Conservation (phyloP, 2,797 vertebrate species). For the Lindbergichthys nudifrons region DNA sequence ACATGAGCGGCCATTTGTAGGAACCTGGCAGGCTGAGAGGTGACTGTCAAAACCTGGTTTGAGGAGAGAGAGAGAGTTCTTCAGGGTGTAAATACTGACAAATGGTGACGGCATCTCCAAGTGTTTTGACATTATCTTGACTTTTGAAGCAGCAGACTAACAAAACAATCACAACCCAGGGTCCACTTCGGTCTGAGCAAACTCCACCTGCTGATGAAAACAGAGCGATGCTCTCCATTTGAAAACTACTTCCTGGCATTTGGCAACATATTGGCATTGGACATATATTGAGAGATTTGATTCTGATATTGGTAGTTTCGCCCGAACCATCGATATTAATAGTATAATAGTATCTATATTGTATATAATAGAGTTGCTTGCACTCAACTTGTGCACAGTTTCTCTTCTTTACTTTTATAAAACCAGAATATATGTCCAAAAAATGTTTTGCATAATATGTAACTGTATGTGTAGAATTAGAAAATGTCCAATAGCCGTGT, state of each 20-base stretch:
- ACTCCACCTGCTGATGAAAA: slow-evolving; percentile 2
- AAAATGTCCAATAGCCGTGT: no score
- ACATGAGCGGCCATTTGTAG: slow-evolving; percentile 78
- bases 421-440: neutral
- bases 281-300: neutral
- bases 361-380: neutral
- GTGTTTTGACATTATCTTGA: slow-evolving; percentile 23
- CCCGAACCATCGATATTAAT: neutral
- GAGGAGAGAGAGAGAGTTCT: slow-evolving; percentile 30
- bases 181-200: neutral
- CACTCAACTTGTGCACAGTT: neutral
- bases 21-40: slow-evolving; percentile 64
- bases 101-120: slow-evolving; percentile 15
- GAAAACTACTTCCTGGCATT: neutral
- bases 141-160: slow-evolving; percentile 25
- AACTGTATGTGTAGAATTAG: neutral
- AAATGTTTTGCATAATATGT: neutral
- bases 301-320: neutral
- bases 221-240: neutral
- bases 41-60: slow-evolving; percentile 63
- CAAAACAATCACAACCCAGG: slow-evolving; percentile 10
- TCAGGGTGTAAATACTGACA: slow-evolving; percentile 16
- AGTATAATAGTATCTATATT: no score
- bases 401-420: accelerated
- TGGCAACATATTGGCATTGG: neutral